Conservation (phyloP, 2,888 invertebrate genomes). For the Hesperia comma region DNA sequence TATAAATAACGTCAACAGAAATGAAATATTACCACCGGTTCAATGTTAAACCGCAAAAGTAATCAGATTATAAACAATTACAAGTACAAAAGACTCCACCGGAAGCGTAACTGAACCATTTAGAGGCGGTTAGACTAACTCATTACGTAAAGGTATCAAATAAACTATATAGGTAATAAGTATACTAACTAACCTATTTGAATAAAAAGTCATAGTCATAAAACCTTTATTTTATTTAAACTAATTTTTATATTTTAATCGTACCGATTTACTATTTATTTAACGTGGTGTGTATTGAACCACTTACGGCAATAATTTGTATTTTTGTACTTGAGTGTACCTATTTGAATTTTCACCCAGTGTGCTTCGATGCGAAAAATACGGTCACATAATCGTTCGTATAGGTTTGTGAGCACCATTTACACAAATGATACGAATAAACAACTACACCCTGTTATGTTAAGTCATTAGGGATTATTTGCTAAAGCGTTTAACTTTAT, state of each 20-base stretch:
- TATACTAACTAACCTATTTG: too few relatives aligned
- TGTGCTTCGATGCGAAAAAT: slow-evolving; percentile 45
- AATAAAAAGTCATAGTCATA: too few relatives aligned
- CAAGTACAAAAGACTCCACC: slow-evolving; percentile 1
- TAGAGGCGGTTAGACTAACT: background rate
- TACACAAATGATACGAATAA: slow-evolving; percentile 64
- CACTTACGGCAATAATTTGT: too few relatives aligned
- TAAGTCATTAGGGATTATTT: slow-evolving; percentile 50
- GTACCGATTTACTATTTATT: too few relatives aligned
- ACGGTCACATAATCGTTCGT: slow-evolving; percentile 37
- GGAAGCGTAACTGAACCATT: slow-evolving; percentile 4
- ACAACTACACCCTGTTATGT: slow-evolving; percentile 49
- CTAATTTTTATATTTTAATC: too few relatives aligned
- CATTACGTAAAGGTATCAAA: too few relatives aligned
- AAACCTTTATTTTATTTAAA: too few relatives aligned
- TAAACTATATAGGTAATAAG: too few relatives aligned
- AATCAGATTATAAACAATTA: slow-evolving; percentile 31
- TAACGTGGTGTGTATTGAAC: too few relatives aligned
- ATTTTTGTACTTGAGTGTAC: too few relatives aligned
- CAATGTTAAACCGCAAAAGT: slow-evolving; percentile 13
- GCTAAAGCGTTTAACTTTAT: slow-evolving; percentile 47
- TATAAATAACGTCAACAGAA: background rate
- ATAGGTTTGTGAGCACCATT: slow-evolving; percentile 48
- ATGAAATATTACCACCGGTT: background rate
- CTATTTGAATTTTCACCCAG: slow-evolving; percentile 40